phyloP scores from a whole-genome alignment of 2,113 vertebrate species.

The Lamprotornis superbus region DNA sequence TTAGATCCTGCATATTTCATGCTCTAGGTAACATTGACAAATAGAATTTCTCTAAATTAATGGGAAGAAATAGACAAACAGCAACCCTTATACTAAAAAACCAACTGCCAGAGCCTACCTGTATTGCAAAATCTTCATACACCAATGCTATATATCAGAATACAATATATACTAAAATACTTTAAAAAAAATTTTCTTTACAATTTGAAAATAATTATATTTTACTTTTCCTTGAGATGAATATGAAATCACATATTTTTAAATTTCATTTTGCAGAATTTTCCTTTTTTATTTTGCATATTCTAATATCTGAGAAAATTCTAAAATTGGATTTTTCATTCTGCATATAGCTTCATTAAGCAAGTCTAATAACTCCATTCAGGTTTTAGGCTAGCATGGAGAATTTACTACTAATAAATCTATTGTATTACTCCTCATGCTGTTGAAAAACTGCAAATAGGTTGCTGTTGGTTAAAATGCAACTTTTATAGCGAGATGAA shows the following conservation, averaged over 20 bases:
- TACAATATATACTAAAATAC: not conserved
- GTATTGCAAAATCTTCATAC: not conserved
- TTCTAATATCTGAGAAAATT: not conserved
- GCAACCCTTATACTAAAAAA: not conserved
- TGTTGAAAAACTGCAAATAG: not conserved
- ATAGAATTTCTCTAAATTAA: not conserved
- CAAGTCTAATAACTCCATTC: not conserved
- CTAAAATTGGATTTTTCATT: not conserved
- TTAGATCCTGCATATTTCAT: not conserved
- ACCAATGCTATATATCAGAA: not conserved
- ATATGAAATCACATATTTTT: not conserved
- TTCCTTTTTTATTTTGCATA: not conserved
- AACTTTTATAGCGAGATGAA: not conserved
- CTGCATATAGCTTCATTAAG: not conserved
- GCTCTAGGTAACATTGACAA: not conserved
- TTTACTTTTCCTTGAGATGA: not conserved
- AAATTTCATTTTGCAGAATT: not conserved
- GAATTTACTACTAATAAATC: not conserved
- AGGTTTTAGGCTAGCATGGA: not conserved
- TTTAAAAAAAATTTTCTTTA: not conserved
- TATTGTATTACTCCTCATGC: not conserved
- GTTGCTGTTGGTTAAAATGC: not conserved
- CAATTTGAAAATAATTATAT: not conserved
- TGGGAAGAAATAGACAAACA: not conserved
- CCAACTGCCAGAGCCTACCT: fast-evolving